Evolutionary conservation across 2,113 vertebrate genomes (phyloP), one percentile per base, ranked within the genome.

Genomic region (Carassius auratus): DNA sequence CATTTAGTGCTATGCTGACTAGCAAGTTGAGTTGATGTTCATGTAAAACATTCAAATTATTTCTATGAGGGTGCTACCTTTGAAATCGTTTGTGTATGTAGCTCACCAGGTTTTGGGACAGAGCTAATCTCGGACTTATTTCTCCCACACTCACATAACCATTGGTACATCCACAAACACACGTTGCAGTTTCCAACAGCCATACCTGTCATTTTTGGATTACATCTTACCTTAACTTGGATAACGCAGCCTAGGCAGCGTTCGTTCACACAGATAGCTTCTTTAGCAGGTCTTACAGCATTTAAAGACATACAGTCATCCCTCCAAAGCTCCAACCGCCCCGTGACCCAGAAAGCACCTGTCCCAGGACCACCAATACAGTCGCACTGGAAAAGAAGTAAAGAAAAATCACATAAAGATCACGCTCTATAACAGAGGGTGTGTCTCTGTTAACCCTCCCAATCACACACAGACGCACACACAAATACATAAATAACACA

Each of bases 401-500:
- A 73, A 84, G 69, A 76, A 69, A 84, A 74, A 84, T 85, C 36
- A 79, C 83, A 86, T 84, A 61, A 55, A 38, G 26, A 87, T 87
- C 38, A 0, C 19, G 21, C n/a, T 84, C 76, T 88, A 38, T 76
- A 82, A 75, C 73, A 50, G 62, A 57, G 85, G 85, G 88, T 87
- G 88, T 81, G 84, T 86, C 76, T 17, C 38, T 62, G 7, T 74
- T 66, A 86, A 19, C 55, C 48, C 62, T 66, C 77, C 83, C 79
- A 69, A 86, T 80, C 52, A 50, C 15, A 59, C 76, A 69, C 48
- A 76, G 55, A 75, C 68, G 75, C 84, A 85, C 84, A 81, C 76
- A 87, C 78, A 81, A 30, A 81, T 14, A 14, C 71, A 74, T 78
- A 73, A 87, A 87, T 66, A 81, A 85, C 86, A 88, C 89, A 88